Evolutionary conservation across 2,113 vertebrate genomes (phyloP).

Genomic region (Ailuropoda melanoleuca): DNA sequence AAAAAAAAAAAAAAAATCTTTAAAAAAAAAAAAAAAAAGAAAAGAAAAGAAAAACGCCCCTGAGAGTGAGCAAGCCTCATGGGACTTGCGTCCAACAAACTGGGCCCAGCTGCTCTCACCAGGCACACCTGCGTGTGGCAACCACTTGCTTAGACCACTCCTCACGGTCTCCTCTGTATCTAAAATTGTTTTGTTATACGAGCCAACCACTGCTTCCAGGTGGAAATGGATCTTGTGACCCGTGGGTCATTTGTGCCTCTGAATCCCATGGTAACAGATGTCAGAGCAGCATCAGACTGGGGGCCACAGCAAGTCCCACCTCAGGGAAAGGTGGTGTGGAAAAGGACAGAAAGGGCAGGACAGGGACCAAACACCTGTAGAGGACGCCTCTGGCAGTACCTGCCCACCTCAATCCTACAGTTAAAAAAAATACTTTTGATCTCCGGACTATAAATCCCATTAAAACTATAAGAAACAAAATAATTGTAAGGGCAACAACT

Average conservation of each 20-base stretch:
- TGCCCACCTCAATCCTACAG: neutral
- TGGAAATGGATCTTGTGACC: neutral
- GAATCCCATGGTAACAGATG: neutral
- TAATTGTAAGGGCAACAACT: neutral
- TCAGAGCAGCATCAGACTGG: neutral
- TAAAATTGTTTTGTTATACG: neutral
- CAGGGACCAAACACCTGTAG: rapidly evolving
- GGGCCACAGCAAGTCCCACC: neutral
- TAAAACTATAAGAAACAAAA: neutral
- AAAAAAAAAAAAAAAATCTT: no score
- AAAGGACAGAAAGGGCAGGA: neutral
- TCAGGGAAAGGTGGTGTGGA: neutral
- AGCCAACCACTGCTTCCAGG: neutral
- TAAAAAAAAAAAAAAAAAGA: no score
- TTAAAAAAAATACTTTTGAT: neutral
- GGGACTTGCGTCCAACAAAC: neutral
- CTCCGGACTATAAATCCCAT: neutral
- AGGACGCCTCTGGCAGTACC: neutral
- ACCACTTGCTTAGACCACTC: rapidly evolving
- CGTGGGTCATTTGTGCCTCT: neutral
- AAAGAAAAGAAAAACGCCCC: no score
- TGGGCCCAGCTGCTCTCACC: neutral
- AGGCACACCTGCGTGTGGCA: rapidly evolving
- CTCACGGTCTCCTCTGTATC: neutral
- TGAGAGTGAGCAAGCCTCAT: neutral